Evolutionary conservation across 2,888 invertebrate genomes (phyloP), one percentile per base, ranked within the genome.

Genomic region (Agrochola litura): DNA sequence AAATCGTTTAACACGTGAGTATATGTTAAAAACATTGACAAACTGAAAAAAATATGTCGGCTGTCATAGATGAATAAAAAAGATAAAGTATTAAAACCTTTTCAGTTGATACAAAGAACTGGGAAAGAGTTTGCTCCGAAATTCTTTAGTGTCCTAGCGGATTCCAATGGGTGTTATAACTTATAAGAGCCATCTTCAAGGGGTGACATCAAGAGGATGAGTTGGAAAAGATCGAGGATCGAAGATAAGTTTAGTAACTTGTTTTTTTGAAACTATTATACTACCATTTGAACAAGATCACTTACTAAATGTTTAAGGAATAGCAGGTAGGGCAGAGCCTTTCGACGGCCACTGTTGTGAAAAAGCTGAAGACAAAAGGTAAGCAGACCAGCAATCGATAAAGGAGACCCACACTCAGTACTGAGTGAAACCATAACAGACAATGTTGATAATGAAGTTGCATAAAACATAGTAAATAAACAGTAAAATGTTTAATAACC

Each of bases 1-100:
- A 71, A 86, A 83, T 58, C n/a, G 14, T 60, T 61, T 41, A n/a
- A 54, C 16, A 37, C 37, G n/a, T n/a, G 54, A 58, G 19, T 41
- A 76, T 43, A 19, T 49, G 61, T 19, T 52, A 60, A 8, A 73
- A 69, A 61, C 8, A n/a, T 43, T 56, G 67, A 73, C 71, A 74
- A 63, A 49, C 30, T 16, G 12, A 43, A 58, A 56, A 30, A 22
- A 8, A 0, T 3, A 60, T 14, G 56, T 22, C 60, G 56, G 22
- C n/a, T 63, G 25, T 25, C n/a, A 16, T 19, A 37, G 16, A 43
- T 6, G 9, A 63, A 63, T 22, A 77, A 41, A 78, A 52, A 74
- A 19, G 0, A n/a, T 54, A 25, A 66, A 49, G 16, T n/a, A 37
- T 19, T n/a, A 10, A 56, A 56, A 12, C 37, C n/a, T 56, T n/a